These are phyloP conservation scores for Semnopithecus entellus DNA, from an alignment of 2,113 vertebrate genomes.

Conservation along the genomic window DNA sequence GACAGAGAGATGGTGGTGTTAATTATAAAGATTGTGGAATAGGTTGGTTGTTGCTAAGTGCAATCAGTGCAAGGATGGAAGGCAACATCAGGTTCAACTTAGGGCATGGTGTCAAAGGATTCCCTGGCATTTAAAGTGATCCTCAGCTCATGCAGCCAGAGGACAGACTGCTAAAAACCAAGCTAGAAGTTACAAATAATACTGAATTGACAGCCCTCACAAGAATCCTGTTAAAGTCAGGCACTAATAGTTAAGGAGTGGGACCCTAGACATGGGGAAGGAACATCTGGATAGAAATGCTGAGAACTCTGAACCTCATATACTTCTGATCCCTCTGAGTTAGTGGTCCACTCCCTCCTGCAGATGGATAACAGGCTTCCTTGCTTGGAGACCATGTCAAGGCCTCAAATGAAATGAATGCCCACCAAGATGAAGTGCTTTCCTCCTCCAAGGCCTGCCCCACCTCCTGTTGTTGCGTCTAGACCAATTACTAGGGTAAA, in stretches of 20 bases:
- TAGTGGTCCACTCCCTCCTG: background rate
- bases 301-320: background rate
- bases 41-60: background rate
- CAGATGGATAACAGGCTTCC: background rate
- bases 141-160: background rate
- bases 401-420: background rate
- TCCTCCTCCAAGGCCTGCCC: background rate
- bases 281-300: background rate
- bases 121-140: background rate
- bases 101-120: background rate
- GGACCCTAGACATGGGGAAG: background rate
- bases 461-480: background rate
- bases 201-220: background rate
- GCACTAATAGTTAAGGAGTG: background rate
- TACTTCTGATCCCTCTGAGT: background rate
- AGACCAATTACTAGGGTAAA: background rate
- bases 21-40: background rate
- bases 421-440: background rate
- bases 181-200: background rate
- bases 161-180: background rate
- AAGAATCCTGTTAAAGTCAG: background rate
- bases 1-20: background rate
- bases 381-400: background rate
- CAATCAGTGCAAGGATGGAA: background rate
- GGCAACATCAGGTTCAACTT: background rate